These are phyloP conservation scores for Heterochromis multidens DNA, from an alignment of 2,113 vertebrate species.

Conservation along the genomic window DNA sequence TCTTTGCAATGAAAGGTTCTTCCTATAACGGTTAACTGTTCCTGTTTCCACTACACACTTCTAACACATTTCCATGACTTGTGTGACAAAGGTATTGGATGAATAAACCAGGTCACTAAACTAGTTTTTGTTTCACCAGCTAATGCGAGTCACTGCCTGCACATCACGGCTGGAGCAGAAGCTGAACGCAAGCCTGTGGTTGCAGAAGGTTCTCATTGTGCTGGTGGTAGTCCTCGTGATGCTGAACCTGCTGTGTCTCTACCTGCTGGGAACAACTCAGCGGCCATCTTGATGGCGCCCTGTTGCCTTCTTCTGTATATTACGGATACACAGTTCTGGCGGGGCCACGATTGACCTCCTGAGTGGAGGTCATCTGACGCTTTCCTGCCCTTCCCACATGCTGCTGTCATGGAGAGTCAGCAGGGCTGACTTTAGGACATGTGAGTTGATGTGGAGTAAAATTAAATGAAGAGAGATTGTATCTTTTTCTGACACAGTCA, in stretches of 20 bases:
- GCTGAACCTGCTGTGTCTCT: slow-evolving; percentile 79
- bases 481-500: slow-evolving; percentile 12
- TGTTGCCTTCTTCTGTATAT: neutral
- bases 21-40: neutral
- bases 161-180: slow-evolving; percentile 86
- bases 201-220: slow-evolving; percentile 84
- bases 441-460: slow-evolving; percentile 15
- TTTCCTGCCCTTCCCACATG: neutral
- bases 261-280: slow-evolving; percentile 51
- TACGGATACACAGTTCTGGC: neutral
- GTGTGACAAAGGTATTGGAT: neutral
- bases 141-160: slow-evolving; percentile 80
- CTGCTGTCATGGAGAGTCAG: slow-evolving; percentile 24
- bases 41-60: neutral
- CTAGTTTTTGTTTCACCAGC: slow-evolving; percentile 67
- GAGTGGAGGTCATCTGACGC: neutral
- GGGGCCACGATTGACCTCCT: neutral
- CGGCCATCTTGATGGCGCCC: slow-evolving; percentile 43
- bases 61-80: neutral
- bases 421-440: slow-evolving; percentile 8
- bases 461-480: neutral
- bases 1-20: neutral
- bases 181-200: slow-evolving; percentile 85
- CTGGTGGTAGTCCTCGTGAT: slow-evolving; percentile 80
- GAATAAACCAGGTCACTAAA: neutral